Evolutionary conservation across 2,113 vertebrate species (phyloP).

Genomic region (western clawed frog (Xenopus tropicalis)): UCB_Xtro_10.0 CM004448.2:39437501-39438000

Average conservation of each 20-base stretch:
- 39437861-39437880: too few species aligned
- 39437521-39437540: conserved; percentile 56
- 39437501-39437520: conserved; percentile 57
- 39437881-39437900: too few species aligned
- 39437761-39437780: conserved; percentile 7
- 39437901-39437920: too few species aligned
- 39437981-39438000: too few species aligned
- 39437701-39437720: conserved; percentile 32
- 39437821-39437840: neutral
- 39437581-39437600: conserved; percentile 51
- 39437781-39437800: conserved; percentile 2
- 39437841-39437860: too few species aligned
- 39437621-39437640: conserved; percentile 46
- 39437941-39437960: too few species aligned
- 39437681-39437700: conserved; percentile 25
- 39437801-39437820: neutral
- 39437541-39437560: conserved; percentile 51
- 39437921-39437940: too few species aligned
- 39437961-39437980: too few species aligned
- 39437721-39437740: conserved; percentile 31
- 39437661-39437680: conserved; percentile 31
- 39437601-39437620: conserved; percentile 49
- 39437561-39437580: conserved; percentile 52
- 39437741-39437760: conserved; percentile 51
- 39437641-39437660: conserved; percentile 40